A percentile compares a stretch with the other conserved stretches of the same genome.
phyloP scores from a whole-genome alignment of 2,888 invertebrate species.

The Helleia helle region DNA sequence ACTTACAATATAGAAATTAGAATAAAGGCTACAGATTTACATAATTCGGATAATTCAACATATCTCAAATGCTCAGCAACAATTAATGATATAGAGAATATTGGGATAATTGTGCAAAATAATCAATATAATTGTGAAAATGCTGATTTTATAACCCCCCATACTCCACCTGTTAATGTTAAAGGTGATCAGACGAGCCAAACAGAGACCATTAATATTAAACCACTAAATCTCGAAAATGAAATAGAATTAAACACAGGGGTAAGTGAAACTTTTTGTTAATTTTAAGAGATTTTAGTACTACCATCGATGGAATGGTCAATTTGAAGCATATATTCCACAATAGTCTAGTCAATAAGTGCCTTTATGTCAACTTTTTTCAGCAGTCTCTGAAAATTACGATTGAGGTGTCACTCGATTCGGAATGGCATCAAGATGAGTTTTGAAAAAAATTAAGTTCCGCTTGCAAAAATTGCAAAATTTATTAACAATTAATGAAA shows the following conservation, averaged over 20 bases:
- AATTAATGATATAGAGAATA: slow-evolving; percentile 31
- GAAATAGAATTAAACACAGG: slow-evolving; percentile 46
- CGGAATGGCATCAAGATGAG: too few species aligned
- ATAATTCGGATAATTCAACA: slow-evolving; percentile 31
- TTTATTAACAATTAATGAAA: too few species aligned
- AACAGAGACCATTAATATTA: slow-evolving; percentile 26
- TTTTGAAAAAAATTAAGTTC: too few species aligned
- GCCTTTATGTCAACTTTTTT: too few species aligned
- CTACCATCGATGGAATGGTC: too few species aligned
- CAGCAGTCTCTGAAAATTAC: too few species aligned
- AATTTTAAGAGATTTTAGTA: not conserved
- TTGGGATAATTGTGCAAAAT: slow-evolving; percentile 30
- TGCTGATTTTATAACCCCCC: slow-evolving; percentile 12
- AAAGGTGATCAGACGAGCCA: slow-evolving; percentile 18
- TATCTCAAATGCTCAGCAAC: slow-evolving; percentile 41
- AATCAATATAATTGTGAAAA: slow-evolving; percentile 37
- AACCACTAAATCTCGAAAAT: slow-evolving; percentile 47
- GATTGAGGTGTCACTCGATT: too few species aligned
- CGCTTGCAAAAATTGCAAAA: too few species aligned
- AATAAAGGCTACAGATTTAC: slow-evolving; percentile 36
- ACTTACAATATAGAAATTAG: slow-evolving; percentile 36
- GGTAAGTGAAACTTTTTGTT: slow-evolving; percentile 33
- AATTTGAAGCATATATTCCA: too few species aligned
- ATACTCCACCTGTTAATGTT: slow-evolving; percentile 13
- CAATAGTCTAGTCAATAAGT: too few species aligned